Percentiles rank a stretch among this genome's conserved stretches.
These are phyloP conservation scores for Lochmaea capreae DNA, from an alignment of 2,888 invertebrate species.

Conservation along the genomic window DNA sequence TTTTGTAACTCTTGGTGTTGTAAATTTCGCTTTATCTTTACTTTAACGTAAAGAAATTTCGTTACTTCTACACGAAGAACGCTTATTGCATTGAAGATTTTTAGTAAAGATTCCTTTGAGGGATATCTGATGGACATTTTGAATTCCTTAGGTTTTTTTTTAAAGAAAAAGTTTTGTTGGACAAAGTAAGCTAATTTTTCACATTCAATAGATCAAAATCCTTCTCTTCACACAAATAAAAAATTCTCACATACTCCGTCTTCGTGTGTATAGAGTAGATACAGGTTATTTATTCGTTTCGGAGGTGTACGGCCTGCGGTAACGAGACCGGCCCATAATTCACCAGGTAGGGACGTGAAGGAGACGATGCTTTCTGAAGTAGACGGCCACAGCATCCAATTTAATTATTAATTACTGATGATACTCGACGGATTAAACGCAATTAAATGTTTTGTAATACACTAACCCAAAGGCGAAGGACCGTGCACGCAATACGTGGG, in stretches of 20 bases:
- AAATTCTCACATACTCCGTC: constrained; percentile 43
- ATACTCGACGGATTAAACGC: constrained; percentile 56
- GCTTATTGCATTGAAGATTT: neutral
- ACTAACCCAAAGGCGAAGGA: constrained; percentile 24
- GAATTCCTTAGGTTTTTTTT: neutral
- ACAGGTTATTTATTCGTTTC: constrained; percentile 45
- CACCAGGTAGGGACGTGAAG: constrained; percentile 44
- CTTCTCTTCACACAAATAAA: constrained; percentile 38
- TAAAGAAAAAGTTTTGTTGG: neutral
- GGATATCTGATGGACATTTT: neutral
- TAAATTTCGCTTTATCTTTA: constrained; percentile 7
- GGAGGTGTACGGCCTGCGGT: constrained; percentile 44
- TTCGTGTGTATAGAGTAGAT: constrained; percentile 22
- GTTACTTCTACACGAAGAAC: neutral
- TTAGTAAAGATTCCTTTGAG: neutral
- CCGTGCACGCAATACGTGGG: constrained; percentile 32
- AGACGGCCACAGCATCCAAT: constrained; percentile 42
- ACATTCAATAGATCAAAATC: neutral
- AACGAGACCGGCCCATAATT: constrained; percentile 56
- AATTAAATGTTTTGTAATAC: constrained; percentile 54
- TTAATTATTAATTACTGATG: constrained; percentile 61
- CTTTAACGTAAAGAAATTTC: constrained; percentile 7
- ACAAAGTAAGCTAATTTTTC: neutral
- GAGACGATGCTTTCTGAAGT: constrained; percentile 38
- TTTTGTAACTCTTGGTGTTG: constrained; percentile 16